These are phyloP conservation scores for Nomada hirtipes DNA, from an alignment of 2,888 invertebrate species.

Conservation along the genomic window DNA sequence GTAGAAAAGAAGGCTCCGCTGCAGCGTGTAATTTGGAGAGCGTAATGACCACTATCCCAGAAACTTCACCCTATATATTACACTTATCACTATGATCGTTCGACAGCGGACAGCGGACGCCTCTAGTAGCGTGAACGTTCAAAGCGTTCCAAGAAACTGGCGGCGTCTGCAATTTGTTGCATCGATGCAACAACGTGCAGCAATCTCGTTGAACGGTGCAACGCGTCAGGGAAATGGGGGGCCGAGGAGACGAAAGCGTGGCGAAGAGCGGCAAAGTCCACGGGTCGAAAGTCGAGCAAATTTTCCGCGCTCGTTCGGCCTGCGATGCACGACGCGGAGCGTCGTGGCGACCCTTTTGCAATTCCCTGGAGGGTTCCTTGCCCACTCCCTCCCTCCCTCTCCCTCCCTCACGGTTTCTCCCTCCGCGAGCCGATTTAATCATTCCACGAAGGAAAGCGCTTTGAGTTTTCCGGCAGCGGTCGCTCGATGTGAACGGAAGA, in stretches of 20 bases:
- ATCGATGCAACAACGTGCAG: neutral
- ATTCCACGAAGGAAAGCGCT: slow-evolving; percentile 63
- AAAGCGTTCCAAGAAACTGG: slow-evolving; percentile 4
- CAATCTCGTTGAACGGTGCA: neutral
- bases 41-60: neutral
- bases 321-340: slow-evolving; percentile 8
- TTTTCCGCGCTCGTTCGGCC: slow-evolving; percentile 22
- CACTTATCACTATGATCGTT: slow-evolving; percentile 2
- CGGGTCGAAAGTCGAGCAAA: slow-evolving; percentile 39
- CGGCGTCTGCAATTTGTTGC: neutral
- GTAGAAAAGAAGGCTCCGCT: neutral
- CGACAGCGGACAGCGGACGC: neutral
- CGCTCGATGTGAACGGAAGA: slow-evolving; percentile 64
- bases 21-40: neutral
- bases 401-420: too few relatives aligned
- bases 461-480: slow-evolving; percentile 63
- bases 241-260: neutral
- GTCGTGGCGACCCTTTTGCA: slow-evolving; percentile 41
- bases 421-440: slow-evolving; percentile 55
- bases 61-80: neutral
- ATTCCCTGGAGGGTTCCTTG: slow-evolving; percentile 52
- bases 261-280: neutral
- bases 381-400: slow-evolving; percentile 13
- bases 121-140: neutral
- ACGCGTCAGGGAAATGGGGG: neutral